Evolutionary conservation across 2,113 vertebrate species (phyloP), one percentile per base, ranked within the genome.

Genomic region (Excalfactoria chinensis): DNA sequence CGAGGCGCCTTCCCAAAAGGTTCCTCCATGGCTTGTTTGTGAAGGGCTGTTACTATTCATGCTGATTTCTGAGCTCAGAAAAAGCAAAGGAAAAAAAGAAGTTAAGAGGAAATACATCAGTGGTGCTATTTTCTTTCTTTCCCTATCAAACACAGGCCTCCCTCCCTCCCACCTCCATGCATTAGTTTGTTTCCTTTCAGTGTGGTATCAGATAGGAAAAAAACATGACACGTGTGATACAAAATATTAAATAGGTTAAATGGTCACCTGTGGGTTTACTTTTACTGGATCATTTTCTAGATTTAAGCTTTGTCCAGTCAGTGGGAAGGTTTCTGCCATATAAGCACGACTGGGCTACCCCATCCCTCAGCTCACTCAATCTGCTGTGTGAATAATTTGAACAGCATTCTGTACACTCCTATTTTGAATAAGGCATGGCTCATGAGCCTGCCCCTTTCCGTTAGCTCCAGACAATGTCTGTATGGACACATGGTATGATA

Each of bases 21-120:
- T 69, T 85, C 49, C 25, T 58, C 48, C 67, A 64, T 70, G 78
- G 51, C 70, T 34, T 34, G 9, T 34, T 49, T 85, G 14, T 64
- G 58, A 75, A 89, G 30, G 21, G 3, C 53, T 53, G 11, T 22
- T 66, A 55, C 67, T 74, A 40, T 55, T 90, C 35, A 17, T 60
- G 10, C 13, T 76, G 66, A 79, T 55, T 84, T 75, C 35, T 13
- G 56, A 41, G 46, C 51, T 81, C 9, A 5, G 41, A 64, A 67
- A 35, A 72, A 66, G 3, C 2, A 28, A 37, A 8, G 51, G 9
- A 13, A 6, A 34, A 63, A 59, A 25, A 53, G 2, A 41, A 73
- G 6, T 3, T 28, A 18, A 69, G 32, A 49, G n/a, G 35, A 73
- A 87, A 49, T 18, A 20, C 0, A 0, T 44, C 37, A 49, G 22